phyloP scores from a whole-genome alignment of 2,888 invertebrate genomes.

The Mesoligia furuncula region DNA sequence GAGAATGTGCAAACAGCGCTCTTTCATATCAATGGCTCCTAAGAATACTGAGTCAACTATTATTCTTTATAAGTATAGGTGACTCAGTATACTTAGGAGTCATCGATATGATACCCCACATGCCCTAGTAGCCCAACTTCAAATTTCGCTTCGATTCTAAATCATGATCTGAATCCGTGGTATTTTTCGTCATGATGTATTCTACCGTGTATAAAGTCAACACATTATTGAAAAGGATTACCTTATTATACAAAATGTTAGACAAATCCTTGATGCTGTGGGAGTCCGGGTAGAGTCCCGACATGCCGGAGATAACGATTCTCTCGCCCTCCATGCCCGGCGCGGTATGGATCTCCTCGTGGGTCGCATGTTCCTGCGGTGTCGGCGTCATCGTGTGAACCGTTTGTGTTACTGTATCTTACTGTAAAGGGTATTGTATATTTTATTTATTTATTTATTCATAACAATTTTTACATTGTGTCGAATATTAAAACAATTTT shows the following conservation, averaged over 20 bases:
- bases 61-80: no score
- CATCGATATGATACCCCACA: no score
- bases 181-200: background rate
- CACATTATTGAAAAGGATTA: slow-evolving; percentile 38
- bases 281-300: slow-evolving; percentile 72
- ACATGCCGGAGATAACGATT: slow-evolving; percentile 70
- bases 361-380: slow-evolving; percentile 49
- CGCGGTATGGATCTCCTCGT: background rate
- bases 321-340: slow-evolving; percentile 38
- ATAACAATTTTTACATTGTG: no score
- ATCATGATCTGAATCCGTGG: background rate
- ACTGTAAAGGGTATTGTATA: background rate
- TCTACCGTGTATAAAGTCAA: background rate
- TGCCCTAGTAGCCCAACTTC: no score
- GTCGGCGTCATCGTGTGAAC: slow-evolving; percentile 45
- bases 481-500: no score
- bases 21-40: no score
- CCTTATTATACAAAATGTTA: slow-evolving; percentile 78
- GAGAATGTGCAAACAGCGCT: no score
- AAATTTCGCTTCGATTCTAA: background rate
- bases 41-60: no score
- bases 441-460: no score
- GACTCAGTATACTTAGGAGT: no score
- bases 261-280: slow-evolving; percentile 67
- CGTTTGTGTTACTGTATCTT: background rate